These are phyloP conservation scores for Prinia subflava DNA, from an alignment of 2,113 vertebrate genomes.

Conservation along the genomic window DNA sequence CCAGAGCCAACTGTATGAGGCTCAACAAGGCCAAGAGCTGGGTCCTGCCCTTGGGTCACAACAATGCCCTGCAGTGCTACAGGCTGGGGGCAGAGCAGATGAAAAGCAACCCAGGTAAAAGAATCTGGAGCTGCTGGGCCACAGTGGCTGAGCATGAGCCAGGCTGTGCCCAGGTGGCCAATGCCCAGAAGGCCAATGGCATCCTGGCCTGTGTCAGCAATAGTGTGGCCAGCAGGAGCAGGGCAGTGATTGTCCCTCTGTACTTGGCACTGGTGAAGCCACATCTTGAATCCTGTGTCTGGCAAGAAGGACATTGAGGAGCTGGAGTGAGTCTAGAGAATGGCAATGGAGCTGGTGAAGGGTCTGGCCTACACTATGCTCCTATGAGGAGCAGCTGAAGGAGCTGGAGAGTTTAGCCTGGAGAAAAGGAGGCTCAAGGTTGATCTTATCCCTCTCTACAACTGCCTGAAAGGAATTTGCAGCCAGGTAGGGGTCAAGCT, in stretches of 20 bases:
- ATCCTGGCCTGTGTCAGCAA: neutral
- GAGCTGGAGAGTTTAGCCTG: neutral
- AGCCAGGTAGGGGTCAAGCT: rapidly evolving
- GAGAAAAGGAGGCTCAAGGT: neutral
- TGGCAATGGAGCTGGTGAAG: rapidly evolving
- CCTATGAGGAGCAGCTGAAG: neutral
- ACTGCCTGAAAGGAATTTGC: neutral
- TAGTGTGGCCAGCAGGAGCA: no score
- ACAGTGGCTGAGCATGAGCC: neutral
- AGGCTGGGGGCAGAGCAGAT: neutral
- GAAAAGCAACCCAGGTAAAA: neutral
- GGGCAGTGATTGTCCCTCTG: rapidly evolving
- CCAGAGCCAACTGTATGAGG: neutral
- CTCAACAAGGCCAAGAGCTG: neutral
- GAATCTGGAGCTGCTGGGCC: rapidly evolving
- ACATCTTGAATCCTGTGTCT: rapidly evolving
- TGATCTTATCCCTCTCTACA: neutral
- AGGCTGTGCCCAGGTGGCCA: rapidly evolving
- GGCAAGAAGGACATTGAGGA: no score
- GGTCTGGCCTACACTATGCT: neutral
- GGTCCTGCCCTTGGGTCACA: neutral
- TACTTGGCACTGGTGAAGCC: rapidly evolving
- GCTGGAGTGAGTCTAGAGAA: neutral
- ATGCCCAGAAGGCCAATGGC: neutral
- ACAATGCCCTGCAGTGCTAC: rapidly evolving